These are phyloP conservation scores for Eurytoma adleriae DNA, from an alignment of 2,888 invertebrate species.

Conservation along the genomic window DNA sequence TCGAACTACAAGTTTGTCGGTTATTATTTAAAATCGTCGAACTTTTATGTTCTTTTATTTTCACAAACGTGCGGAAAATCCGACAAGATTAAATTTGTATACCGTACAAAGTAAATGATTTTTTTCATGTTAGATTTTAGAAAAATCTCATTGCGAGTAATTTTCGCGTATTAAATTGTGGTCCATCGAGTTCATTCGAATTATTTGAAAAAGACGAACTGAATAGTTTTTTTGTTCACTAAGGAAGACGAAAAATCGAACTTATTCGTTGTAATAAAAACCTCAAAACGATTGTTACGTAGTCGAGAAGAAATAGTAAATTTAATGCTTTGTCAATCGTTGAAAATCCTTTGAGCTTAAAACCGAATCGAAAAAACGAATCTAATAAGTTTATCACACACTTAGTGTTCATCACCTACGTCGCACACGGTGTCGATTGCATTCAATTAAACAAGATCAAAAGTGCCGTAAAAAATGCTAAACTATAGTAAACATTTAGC, in stretches of 20 bases:
- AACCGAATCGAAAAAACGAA: slow-evolving; percentile 18
- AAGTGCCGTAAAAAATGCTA: slow-evolving; percentile 11
- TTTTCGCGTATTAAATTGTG: slow-evolving; percentile 51
- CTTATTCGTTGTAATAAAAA: slow-evolving; percentile 44
- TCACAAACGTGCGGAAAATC: slow-evolving; percentile 18
- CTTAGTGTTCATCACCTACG: slow-evolving; percentile 9
- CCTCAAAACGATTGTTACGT: neutral
- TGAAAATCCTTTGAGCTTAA: slow-evolving; percentile 11
- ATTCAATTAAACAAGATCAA: slow-evolving; percentile 1
- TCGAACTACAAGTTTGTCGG: slow-evolving; percentile 46
- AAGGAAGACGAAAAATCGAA: slow-evolving; percentile 54
- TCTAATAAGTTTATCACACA: slow-evolving; percentile 21
- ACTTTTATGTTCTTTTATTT: slow-evolving; percentile 43
- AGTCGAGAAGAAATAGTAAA: slow-evolving; percentile 11
- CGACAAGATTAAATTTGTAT: slow-evolving; percentile 12
- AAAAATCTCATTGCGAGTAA: slow-evolving; percentile 37
- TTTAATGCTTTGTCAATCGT: neutral
- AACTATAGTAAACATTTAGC: slow-evolving; percentile 17
- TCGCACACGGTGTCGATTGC: slow-evolving; percentile 9
- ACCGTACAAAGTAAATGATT: slow-evolving; percentile 23
- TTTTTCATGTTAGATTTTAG: slow-evolving; percentile 48
- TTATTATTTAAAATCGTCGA: slow-evolving; percentile 30
- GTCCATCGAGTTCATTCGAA: slow-evolving; percentile 49
- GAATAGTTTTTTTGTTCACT: slow-evolving; percentile 19
- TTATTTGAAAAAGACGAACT: slow-evolving; percentile 35